phyloP scores from a whole-genome alignment of 2,113 vertebrate genomes.

The Aptenodytes forsteri region DNA sequence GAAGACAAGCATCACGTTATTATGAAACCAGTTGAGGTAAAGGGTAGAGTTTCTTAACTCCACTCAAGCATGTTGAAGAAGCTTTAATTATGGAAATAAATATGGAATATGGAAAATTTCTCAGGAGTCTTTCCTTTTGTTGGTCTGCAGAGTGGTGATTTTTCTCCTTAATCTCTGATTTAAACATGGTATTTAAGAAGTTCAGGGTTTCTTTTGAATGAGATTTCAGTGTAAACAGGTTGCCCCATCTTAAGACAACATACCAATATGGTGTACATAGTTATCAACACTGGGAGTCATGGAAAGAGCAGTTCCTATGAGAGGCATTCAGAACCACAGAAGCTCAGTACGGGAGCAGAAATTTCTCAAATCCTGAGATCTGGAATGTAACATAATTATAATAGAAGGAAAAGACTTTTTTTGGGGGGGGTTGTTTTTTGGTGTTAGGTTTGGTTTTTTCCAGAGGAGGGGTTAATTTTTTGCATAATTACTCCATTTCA shows the following conservation, averaged over 20 bases:
- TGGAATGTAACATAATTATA: neutral
- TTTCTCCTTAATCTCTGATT: neutral
- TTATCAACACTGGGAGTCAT: neutral
- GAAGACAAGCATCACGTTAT: rapidly evolving
- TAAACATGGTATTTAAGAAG: neutral
- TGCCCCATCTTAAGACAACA: neutral
- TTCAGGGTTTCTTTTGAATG: neutral
- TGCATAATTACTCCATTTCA: neutral
- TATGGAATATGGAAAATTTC: neutral
- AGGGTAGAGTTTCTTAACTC: neutral
- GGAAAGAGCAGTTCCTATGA: neutral
- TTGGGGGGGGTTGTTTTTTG: neutral
- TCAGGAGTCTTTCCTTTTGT: neutral
- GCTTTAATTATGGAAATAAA: neutral
- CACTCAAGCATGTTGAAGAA: neutral
- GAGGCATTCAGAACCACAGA: neutral
- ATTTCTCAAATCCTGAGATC: neutral
- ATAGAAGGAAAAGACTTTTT: neutral
- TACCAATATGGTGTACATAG: neutral
- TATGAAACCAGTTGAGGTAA: neutral
- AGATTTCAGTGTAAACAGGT: neutral
- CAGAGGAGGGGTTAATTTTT: neutral
- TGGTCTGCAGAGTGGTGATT: neutral
- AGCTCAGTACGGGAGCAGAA: neutral
- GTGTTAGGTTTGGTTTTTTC: neutral